A percentile compares a stretch with the other conserved stretches of the same genome.
Conservation (phyloP, 2,888 invertebrate genomes). For the Trissolcus japonicus region DNA sequence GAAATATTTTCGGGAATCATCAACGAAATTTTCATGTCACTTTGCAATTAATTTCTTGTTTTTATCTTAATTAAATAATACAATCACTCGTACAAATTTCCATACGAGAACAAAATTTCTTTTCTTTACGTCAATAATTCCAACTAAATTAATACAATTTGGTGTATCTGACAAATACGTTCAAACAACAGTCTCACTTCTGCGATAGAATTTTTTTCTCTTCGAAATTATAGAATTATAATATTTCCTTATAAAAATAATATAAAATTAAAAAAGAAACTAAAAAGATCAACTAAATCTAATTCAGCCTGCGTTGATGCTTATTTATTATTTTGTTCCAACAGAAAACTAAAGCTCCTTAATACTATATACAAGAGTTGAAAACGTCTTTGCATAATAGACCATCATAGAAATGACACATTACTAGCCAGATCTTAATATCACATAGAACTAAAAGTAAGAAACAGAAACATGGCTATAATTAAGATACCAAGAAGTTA, state of each 20-base stretch:
- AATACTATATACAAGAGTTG: not conserved
- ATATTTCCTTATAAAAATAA: not conserved
- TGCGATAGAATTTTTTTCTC: not conserved
- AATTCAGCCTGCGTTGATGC: not conserved
- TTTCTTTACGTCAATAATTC: constrained; percentile 7
- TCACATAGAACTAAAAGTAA: constrained; percentile 23
- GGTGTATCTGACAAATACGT: constrained; percentile 22
- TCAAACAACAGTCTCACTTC: not conserved
- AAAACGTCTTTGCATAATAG: constrained; percentile 18
- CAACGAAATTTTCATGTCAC: constrained; percentile 18
- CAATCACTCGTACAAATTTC: not conserved
- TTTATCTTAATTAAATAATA: constrained; percentile 25
- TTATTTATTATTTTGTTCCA: not conserved
- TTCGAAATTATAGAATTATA: not conserved
- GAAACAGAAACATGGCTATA: not conserved
- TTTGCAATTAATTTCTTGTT: constrained; percentile 6
- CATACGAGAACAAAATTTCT: constrained; percentile 5
- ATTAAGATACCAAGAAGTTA: not conserved
- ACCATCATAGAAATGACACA: constrained; percentile 7
- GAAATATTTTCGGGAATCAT: constrained; percentile 15
- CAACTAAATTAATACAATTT: constrained; percentile 2
- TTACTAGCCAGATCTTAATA: constrained; percentile 12
- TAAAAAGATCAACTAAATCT: not conserved
- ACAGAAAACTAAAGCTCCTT: not conserved
- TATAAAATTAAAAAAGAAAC: too few relatives aligned